Evolutionary conservation across 2,888 invertebrate species (phyloP), one percentile per base, ranked within the genome.

Genomic region (Drosophila atroscutellata): DNA sequence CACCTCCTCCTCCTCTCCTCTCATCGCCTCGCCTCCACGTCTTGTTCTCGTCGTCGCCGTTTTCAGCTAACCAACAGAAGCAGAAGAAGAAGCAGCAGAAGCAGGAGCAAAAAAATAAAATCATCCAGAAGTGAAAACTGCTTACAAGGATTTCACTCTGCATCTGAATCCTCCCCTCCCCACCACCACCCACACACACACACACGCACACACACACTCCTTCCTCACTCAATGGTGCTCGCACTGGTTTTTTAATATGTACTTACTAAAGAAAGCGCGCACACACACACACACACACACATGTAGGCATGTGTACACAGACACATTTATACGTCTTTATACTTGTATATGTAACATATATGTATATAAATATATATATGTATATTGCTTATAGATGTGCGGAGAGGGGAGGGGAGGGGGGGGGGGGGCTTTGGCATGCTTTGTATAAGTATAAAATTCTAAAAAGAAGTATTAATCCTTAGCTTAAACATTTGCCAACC

Each of bases 391-490:
- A 24, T 8, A 42, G 37, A 30, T 30, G 50, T 32, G 20, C 26
- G 26, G 26, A 42, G 55, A 13, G 49, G 6, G 37, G 4, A 8
- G 26, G 26, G n/a, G n/a, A n/a, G 2, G 24, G 24, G 24, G 24
- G 24, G 24, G 45, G 47, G 51, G 24, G 20, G n/a, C 8, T 34
- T 30, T 11, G 32, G n/a, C 36, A 28, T 42, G 45, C 75, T 75
- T 74, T 80, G 75, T 87, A 87, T 67, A 81, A 84, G 89, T 74
- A 89, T 74, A 86, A 81, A 80, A 90, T 87, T 89, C 83, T 80
- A 89, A 88, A 90, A 90, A 81, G 75, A 77, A 89, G 76, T 87
- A 85, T 91, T 89, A 89, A 89, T 89, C 90, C 91, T 87, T 83
- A 85, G 89, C 90, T 87, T 81, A 89, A 90, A 81, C 90, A 85